Base-by-base conservation (phyloP, 1,140 invertebrate species). In the Papilio xuthus region DNA sequence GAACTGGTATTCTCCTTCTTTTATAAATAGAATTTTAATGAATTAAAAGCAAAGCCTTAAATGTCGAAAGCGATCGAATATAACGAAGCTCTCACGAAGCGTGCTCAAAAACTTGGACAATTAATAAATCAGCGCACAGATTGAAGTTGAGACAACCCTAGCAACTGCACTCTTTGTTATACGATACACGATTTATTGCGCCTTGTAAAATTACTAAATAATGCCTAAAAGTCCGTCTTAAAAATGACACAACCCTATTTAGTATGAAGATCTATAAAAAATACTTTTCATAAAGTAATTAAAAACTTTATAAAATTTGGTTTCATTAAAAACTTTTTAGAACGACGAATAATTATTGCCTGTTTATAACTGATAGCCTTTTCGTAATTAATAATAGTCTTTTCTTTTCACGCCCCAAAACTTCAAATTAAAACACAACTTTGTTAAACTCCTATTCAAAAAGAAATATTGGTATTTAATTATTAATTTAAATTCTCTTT, bases 81-180 rank as follows among this genome's bases (percentile, higher is more conserved):
- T 47, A 72, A 72, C 71, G 71, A 72, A 72, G 20, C 71, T 67
- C 26, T 50, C 47, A 15, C 41, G 13, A 63, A 53, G 53, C 15
- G 74, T 32, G 53, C 73, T 75, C 73, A 37, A 75, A 74, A 76
- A 76, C 50, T 76, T 76, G 74, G 53, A 63, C 74, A 76, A 76
- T 76, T 76, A 76, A 76, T 76, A 76, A 76, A 76, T 53, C 60
- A 76, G 60, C n/a, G 9, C 37, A 32, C 32, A 76, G n/a, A 32
- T 76, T 60, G 32, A 41, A 53, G 28, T 53, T 15, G 74, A 53
- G 71, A 50, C 53, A 76, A 60, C 53, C 74, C 50, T 63, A 63
- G 53, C 7, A 67, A 23, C 20, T 67, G 60, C 60, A 67, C 60
- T 67, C 20, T 50, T 12, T 13, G 13, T 28, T 2, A 28, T 67